Base-by-base conservation (phyloP, 2,888 invertebrate genomes). In the Pedicia rivosa region DNA sequence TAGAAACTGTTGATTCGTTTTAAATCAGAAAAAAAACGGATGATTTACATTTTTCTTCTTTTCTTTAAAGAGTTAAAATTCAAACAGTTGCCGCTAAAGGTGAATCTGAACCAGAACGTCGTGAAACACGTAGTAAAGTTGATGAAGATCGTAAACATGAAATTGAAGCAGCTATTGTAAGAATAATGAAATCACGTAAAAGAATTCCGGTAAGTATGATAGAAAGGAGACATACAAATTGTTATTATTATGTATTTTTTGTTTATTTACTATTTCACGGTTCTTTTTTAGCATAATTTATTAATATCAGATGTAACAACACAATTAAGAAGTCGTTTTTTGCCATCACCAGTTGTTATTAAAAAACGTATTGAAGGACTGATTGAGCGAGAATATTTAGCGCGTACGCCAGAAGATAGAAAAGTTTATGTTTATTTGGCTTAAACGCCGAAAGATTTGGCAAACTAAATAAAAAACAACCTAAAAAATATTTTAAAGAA, bases 291-390 rank as follows among this genome's bases (percentile, higher is more conserved):
- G 82, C 88, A 88, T 66, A 92, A 92, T 59, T 75, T 90, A 50
- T 73, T 98, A 46, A 90, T 97, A 44, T 80, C 92, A 27, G 95
- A 97, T 71, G 95, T 97, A 47, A 95, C 95, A 42, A 90, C 95
- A 61, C 95, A 97, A 66, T 68, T 98, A 49, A 90, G 87, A 65
- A 83, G 83, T 50, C 78, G 98, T 56, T 98, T 99, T 74, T 73
- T 94, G 65, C 97, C 98, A 44, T 91, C 91, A 51, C 97, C 97
- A 37, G 88, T 90, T 48, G 83, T 95, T 49, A 97, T 99, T 60
- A 99, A 99, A 70, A 95, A 97, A 64, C 79, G 98, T 61, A 97
- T 98, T 66, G 98, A 99, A 68, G 92, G 94, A 43, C 77, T 99
- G 55, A 98, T 98, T 62, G 98, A 98, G 67, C 74, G 98, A 49